Evolutionary conservation across 2,888 invertebrate species (phyloP), one percentile per base, ranked within the genome.

Genomic region (Polymixis lichenea): DNA sequence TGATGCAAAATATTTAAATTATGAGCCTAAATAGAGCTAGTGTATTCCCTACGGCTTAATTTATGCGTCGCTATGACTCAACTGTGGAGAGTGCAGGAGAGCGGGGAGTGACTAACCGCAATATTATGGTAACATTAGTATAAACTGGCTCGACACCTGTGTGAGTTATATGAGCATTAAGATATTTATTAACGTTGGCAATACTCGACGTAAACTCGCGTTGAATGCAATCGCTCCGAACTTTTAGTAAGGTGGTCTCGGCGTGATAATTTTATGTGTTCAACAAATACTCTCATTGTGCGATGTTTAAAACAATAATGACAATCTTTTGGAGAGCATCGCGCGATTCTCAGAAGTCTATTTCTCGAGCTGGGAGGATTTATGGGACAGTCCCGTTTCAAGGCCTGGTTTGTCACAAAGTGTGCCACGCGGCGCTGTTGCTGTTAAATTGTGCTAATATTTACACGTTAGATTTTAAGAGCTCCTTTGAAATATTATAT

Each of bases 401-500:
- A 87, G 85, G 88, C 68, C 72, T 38, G 66, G 67, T 77, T 72
- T 87, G 88, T 88, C 87, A 85, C 88, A 84, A 84, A 85, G 80
- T 82, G 83, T 84, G 82, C 74, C 81, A 75, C 81, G 77, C 76
- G 65, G 69, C 74, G 49, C 22, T 86, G 88, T 82, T 86, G 79
- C 83, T 82, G 78, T 82, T 81, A 72, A 83, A 87, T 79, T 75
- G 66, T 87, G 88, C 86, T 88, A 88, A 88, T 88, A 88, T 88
- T 88, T 88, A 88, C 84, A 78, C 84, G 80, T 84, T 73, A 75
- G 67, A 76, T 86, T 85, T 86, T 83, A 83, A 85, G 86, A 82
- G 86, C 83, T 84, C 77, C 88, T 88, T 88, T 88, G 88, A 88
- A 88, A 88, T 88, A 88, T 88, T 87, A 88, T 87, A 88, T 87